Conservation (phyloP, 2,888 invertebrate species). For the Polydrusus tereticollis region DNA sequence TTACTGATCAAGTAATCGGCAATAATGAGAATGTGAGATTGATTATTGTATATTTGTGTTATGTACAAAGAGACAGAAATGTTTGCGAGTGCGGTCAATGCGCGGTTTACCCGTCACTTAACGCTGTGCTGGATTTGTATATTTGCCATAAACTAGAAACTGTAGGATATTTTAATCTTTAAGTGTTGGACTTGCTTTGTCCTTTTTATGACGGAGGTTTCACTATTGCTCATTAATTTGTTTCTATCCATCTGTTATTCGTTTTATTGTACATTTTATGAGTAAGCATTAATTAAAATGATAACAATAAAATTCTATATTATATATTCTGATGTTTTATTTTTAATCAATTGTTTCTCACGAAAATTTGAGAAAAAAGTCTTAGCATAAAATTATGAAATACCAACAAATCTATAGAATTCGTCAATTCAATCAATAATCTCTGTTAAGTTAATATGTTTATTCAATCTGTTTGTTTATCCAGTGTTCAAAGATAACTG, state of each 20-base stretch:
- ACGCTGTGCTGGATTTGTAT: conserved; percentile 66
- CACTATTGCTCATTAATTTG: conserved; percentile 68
- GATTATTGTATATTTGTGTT: conserved; percentile 62
- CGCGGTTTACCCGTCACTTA: conserved; percentile 59
- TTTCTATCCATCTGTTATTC: conserved; percentile 69
- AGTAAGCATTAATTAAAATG: conserved; percentile 66
- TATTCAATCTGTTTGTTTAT: neutral
- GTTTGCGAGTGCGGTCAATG: conserved; percentile 66
- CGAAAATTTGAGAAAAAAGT: no score
- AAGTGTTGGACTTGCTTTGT: conserved; percentile 62
- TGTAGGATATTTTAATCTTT: conserved; percentile 56
- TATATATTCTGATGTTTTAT: conserved; percentile 63
- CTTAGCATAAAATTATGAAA: no score
- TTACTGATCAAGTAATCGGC: conserved; percentile 66
- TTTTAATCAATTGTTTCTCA: conserved; percentile 6
- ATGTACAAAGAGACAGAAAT: conserved; percentile 59
- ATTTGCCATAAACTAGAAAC: conserved; percentile 66
- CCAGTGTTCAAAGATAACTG: neutral
- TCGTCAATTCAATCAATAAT: neutral
- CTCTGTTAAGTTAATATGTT: no score
- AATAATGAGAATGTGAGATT: conserved; percentile 65
- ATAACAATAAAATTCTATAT: conserved; percentile 68
- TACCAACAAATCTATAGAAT: neutral
- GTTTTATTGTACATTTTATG: conserved; percentile 69
- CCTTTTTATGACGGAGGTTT: conserved; percentile 66